phyloP scores from a whole-genome alignment of 2,113 vertebrate genomes.

The Myotis yumanensis region DNA sequence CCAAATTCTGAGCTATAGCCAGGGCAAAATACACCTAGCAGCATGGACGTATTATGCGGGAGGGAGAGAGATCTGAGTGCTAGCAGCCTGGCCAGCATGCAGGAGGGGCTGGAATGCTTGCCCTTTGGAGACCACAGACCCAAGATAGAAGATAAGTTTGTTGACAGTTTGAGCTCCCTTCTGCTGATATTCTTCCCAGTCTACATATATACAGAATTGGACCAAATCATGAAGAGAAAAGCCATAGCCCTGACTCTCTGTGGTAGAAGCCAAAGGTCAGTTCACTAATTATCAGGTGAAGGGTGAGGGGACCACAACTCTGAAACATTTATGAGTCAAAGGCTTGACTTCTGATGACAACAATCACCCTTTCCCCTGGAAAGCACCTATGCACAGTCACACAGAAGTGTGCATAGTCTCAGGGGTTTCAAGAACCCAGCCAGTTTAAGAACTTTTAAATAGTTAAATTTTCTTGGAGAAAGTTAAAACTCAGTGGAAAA shows the following conservation, averaged over 20 bases:
- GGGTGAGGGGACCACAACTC: neutral
- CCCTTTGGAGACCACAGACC: neutral
- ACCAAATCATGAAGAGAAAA: neutral
- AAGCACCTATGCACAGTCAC: neutral
- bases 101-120: neutral
- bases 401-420: neutral
- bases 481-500: conserved; percentile 18
- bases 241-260: neutral
- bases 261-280: neutral
- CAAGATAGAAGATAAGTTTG: neutral
- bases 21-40: neutral
- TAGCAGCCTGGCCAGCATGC: neutral
- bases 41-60: neutral
- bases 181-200: neutral
- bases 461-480: neutral
- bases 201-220: neutral
- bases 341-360: neutral
- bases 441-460: conserved; percentile 3
- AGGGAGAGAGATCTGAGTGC: neutral
- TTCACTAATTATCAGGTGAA: neutral
- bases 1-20: no score
- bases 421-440: neutral
- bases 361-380: neutral
- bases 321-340: neutral
- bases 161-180: neutral